phyloP scores from a whole-genome alignment of 1,140 invertebrate genomes.

The Zaprionus nigranus region DNA sequence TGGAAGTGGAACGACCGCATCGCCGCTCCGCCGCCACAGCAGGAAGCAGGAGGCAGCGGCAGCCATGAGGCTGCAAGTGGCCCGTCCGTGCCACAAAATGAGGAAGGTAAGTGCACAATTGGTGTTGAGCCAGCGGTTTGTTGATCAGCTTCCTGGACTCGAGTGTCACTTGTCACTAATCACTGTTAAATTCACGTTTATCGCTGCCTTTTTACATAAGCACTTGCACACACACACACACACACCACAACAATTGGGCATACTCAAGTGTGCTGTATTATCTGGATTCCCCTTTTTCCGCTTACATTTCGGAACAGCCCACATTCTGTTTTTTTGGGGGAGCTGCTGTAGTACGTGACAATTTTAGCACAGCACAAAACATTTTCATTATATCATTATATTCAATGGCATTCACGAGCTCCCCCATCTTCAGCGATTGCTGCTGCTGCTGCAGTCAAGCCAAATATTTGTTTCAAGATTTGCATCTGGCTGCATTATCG shows the following conservation, averaged over 20 bases:
- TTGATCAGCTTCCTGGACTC: slow-evolving; percentile 38
- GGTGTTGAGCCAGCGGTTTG: slow-evolving; percentile 4
- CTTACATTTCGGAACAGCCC: slow-evolving; percentile 40
- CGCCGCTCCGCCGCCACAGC: slow-evolving; percentile 53
- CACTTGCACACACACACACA: background rate
- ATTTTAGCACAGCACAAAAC: slow-evolving; percentile 64
- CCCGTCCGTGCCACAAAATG: slow-evolving; percentile 28
- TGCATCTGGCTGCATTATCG: slow-evolving; percentile 70
- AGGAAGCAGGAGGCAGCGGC: slow-evolving; percentile 60
- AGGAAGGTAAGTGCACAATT: slow-evolving; percentile 64
- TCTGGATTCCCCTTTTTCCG: slow-evolving; percentile 48
- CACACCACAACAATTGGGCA: slow-evolving; percentile 52
- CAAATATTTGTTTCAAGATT: slow-evolving; percentile 80
- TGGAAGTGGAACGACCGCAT: slow-evolving; percentile 35
- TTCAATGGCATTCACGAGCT: slow-evolving; percentile 24
- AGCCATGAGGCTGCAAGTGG: slow-evolving; percentile 49
- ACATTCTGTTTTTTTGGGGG: slow-evolving; percentile 33
- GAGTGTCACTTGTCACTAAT: slow-evolving; percentile 81
- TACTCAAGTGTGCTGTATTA: slow-evolving; percentile 55
- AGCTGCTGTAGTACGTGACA: slow-evolving; percentile 70
- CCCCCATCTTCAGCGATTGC: slow-evolving; percentile 4
- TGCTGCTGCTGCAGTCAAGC: slow-evolving; percentile 46
- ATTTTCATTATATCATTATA: slow-evolving; percentile 40
- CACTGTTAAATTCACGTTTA: slow-evolving; percentile 78
- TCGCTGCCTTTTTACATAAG: slow-evolving; percentile 59